These are phyloP conservation scores for Loriculus beryllinus DNA, from an alignment of 2,797 vertebrate species.

Conservation along the genomic window DNA sequence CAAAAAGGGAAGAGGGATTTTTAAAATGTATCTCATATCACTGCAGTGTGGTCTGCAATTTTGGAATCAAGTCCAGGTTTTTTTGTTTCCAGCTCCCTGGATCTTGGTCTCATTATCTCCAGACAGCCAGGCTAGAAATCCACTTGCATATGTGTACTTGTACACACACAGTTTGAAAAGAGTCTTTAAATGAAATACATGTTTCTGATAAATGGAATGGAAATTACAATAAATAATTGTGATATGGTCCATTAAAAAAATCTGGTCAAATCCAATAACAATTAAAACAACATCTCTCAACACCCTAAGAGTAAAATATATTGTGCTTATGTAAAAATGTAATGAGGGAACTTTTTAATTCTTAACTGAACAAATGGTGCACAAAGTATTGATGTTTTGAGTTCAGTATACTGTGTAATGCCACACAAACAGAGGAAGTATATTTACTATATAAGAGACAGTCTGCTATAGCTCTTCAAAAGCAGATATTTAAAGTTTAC, in stretches of 20 bases:
- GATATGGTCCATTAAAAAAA: neutral
- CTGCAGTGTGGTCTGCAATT: neutral
- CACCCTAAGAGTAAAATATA: neutral
- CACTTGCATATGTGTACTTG: neutral
- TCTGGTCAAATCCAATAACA: neutral
- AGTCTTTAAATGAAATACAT: neutral
- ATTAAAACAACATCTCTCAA: neutral
- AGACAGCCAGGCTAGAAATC: neutral
- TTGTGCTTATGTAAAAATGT: neutral
- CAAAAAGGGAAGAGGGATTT: neutral
- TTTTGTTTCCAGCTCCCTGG: neutral
- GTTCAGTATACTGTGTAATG: conserved; percentile 18
- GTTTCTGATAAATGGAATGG: neutral
- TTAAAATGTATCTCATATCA: neutral
- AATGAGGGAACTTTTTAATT: neutral
- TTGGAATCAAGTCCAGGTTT: neutral
- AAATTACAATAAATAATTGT: neutral
- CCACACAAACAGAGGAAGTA: conserved; percentile 63
- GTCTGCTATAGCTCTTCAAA: conserved; percentile 72
- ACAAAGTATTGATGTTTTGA: neutral
- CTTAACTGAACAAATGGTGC: neutral
- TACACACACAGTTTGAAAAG: neutral
- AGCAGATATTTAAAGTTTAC: conserved; percentile 82
- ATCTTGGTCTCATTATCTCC: neutral
- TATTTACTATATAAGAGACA: conserved; percentile 73